A percentile compares a stretch with the other conserved stretches of the same genome.
Conservation (phyloP, 2,113 vertebrate species). For the Istiophorus platypterus region DNA sequence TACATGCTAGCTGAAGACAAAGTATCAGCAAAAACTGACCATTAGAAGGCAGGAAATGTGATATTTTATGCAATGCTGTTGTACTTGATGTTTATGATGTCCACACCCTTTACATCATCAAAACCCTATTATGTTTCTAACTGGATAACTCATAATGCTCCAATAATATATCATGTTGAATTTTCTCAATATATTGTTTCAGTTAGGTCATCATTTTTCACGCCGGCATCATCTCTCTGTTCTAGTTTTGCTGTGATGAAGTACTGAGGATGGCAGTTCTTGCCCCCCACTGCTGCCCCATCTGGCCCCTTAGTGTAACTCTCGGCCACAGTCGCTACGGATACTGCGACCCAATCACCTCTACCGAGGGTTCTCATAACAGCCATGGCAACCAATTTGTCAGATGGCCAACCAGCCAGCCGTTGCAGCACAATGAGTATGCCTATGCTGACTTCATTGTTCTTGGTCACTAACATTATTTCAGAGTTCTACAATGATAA, state of each 20-base stretch:
- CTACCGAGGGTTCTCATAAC: slow-evolving; percentile 71
- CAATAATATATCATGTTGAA: background rate
- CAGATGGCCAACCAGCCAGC: slow-evolving; percentile 60
- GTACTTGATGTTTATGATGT: background rate
- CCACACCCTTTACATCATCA: background rate
- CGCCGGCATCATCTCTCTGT: slow-evolving; percentile 9
- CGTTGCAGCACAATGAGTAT: slow-evolving; percentile 2
- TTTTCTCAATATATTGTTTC: background rate
- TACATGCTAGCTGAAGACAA: background rate
- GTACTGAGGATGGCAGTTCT: slow-evolving; percentile 28
- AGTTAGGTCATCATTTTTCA: slow-evolving; percentile 20
- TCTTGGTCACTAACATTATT: slow-evolving; percentile 19
- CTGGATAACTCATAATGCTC: background rate
- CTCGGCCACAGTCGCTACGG: slow-evolving; percentile 51
- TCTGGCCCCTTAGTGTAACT: slow-evolving; percentile 74
- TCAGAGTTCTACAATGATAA: background rate
- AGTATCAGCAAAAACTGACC: background rate
- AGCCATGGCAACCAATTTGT: slow-evolving; percentile 67
- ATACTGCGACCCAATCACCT: slow-evolving; percentile 67
- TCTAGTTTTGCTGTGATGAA: slow-evolving; percentile 52
- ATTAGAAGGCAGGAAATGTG: background rate
- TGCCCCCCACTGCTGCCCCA: slow-evolving; percentile 70
- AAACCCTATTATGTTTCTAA: background rate
- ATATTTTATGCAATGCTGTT: background rate
- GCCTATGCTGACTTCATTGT: slow-evolving; percentile 38